Percentiles rank a stretch among this genome's conserved stretches.
Conservation (phyloP, 2,888 invertebrate species). For the Cordylochernes scorpioides region DNA sequence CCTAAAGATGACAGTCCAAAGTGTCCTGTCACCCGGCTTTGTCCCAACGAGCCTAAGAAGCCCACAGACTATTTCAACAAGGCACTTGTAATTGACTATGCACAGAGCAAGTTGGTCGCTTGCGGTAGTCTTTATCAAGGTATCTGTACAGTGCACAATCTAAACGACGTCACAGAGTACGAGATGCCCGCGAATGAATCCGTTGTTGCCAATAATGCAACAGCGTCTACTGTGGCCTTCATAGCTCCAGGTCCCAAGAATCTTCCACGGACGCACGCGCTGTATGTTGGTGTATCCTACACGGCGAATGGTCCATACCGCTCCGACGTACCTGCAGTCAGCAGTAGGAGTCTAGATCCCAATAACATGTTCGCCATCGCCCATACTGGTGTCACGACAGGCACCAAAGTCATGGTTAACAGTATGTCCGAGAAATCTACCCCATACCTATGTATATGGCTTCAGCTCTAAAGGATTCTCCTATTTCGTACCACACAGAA, state of each 20-base stretch:
- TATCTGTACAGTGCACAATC: conserved; percentile 57
- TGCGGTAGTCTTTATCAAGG: conserved; percentile 50
- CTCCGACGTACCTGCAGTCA: conserved; percentile 75
- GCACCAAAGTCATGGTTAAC: conserved; percentile 72
- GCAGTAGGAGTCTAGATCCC: conserved; percentile 62
- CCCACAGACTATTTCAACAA: conserved; percentile 74
- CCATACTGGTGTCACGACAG: conserved; percentile 63
- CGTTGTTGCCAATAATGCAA: conserved; percentile 80
- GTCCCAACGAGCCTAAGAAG: conserved; percentile 43
- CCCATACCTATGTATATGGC: conserved; percentile 79
- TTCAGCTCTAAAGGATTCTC: conserved; percentile 86
- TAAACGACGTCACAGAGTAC: conserved; percentile 62
- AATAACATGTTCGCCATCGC: conserved; percentile 63
- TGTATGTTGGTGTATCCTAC: conserved; percentile 84
- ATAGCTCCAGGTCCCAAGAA: conserved; percentile 82
- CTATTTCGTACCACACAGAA: too few species aligned
- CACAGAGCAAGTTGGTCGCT: conserved; percentile 56
- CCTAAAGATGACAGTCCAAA: conserved; percentile 65
- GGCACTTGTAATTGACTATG: conserved; percentile 74
- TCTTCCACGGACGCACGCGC: conserved; percentile 49
- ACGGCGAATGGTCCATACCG: conserved; percentile 73
- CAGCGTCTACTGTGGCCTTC: conserved; percentile 86
- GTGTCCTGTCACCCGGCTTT: conserved; percentile 44
- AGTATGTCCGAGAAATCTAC: conserved; percentile 64
- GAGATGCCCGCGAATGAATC: conserved; percentile 46